A percentile compares a stretch with the other conserved stretches of the same genome.
These are phyloP conservation scores for Neodontobutis hainanensis DNA, from an alignment of 2,113 vertebrate genomes.

Conservation along the genomic window DNA sequence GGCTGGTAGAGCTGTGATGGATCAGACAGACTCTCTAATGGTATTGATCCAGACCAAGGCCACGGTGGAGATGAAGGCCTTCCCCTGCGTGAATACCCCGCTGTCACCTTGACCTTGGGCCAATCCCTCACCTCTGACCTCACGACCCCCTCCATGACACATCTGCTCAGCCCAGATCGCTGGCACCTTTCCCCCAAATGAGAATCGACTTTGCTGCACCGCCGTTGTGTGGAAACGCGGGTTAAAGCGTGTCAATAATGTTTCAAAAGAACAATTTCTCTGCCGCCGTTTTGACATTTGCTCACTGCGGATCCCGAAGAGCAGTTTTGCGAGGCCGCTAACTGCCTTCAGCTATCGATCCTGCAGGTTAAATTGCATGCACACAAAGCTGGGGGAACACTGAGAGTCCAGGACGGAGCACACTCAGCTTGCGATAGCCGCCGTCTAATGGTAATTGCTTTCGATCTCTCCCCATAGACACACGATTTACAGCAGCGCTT, in stretches of 20 bases:
- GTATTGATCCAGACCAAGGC: slow-evolving; percentile 90
- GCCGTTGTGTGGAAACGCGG: slow-evolving; percentile 84
- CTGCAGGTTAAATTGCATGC: slow-evolving; percentile 91
- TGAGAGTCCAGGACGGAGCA: slow-evolving; percentile 88
- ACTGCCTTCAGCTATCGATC: slow-evolving; percentile 92
- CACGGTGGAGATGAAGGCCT: slow-evolving; percentile 85
- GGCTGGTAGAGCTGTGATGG: slow-evolving; percentile 62
- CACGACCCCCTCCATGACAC: slow-evolving; percentile 30
- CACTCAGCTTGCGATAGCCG: slow-evolving; percentile 83
- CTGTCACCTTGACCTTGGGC: slow-evolving; percentile 94
- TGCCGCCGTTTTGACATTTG: slow-evolving; percentile 89
- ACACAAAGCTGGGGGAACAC: slow-evolving; percentile 80
- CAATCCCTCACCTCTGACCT: slow-evolving; percentile 81
- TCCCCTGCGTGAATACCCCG: slow-evolving; percentile 74
- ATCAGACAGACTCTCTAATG: slow-evolving; percentile 83
- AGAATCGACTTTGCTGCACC: slow-evolving; percentile 84
- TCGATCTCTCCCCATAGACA: slow-evolving; percentile 89
- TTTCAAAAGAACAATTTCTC: slow-evolving; percentile 96
- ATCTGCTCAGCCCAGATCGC: not conserved
- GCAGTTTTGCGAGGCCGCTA: slow-evolving; percentile 82
- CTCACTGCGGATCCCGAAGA: slow-evolving; percentile 77
- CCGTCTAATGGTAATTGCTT: slow-evolving; percentile 97
- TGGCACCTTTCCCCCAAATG: slow-evolving; percentile 79
- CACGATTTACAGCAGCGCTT: slow-evolving; percentile 83
- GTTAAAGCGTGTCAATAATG: slow-evolving; percentile 97